Conservation (phyloP, 2,797 vertebrate species). For the Peromyscus eremicus region DNA sequence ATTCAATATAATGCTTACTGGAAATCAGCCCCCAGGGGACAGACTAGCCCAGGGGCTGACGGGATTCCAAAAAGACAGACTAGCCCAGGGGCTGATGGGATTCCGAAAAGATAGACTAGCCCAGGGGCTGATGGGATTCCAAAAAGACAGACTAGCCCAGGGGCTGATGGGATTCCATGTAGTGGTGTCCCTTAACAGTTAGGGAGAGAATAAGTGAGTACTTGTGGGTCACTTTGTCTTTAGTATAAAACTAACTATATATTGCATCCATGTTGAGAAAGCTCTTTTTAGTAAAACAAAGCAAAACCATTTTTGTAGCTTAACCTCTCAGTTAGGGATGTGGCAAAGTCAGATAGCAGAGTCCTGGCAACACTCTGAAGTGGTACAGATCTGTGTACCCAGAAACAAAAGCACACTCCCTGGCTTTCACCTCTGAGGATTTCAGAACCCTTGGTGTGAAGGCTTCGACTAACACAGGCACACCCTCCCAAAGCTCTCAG, state of each 20-base stretch:
- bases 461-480: not conserved
- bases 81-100: not conserved
- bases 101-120: too few species aligned
- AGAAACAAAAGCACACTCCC: not conserved
- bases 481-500: not conserved
- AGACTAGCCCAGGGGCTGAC: not conserved
- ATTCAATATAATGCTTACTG: not conserved
- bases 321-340: not conserved
- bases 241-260: slow-evolving; percentile 15
- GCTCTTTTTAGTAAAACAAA: not conserved
- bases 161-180: not conserved
- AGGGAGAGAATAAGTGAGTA: accelerated
- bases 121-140: not conserved
- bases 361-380: not conserved
- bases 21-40: not conserved
- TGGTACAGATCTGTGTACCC: not conserved
- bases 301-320: not conserved
- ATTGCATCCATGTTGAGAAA: not conserved
- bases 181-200: not conserved
- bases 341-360: not conserved
- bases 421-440: not conserved
- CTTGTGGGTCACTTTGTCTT: not conserved
- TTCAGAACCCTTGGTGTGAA: not conserved
- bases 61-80: not conserved
- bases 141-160: not conserved